Conservation (phyloP, 2,113 vertebrate genomes). For the Gallinago paraguaiae region DNA sequence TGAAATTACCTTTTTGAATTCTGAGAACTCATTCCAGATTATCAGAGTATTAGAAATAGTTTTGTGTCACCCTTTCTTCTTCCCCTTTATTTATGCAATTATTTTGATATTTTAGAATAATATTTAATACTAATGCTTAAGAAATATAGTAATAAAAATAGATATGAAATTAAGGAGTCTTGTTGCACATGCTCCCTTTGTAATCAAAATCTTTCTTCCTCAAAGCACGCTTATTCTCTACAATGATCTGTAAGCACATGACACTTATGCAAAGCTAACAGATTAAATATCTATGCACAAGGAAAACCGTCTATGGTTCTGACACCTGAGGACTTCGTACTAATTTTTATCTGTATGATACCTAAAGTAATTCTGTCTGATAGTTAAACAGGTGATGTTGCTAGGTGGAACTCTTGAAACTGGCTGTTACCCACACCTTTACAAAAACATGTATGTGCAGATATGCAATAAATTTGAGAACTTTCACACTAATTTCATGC, state of each 20-base stretch:
- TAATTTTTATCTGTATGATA: not conserved
- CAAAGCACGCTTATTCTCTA: not conserved
- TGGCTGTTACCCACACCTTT: too few relatives aligned
- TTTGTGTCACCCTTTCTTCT: not conserved
- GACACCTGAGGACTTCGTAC: not conserved
- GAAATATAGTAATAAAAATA: not conserved
- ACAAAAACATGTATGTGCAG: not conserved
- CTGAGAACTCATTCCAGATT: not conserved
- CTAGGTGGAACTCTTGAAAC: not conserved
- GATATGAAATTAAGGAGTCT: not conserved
- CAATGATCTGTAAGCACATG: not conserved
- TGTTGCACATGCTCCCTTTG: not conserved
- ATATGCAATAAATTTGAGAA: not conserved
- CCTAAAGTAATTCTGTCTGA: not conserved
- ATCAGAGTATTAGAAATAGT: not conserved
- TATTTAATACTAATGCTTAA: not conserved
- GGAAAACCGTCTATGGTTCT: not conserved
- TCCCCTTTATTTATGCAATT: not conserved
- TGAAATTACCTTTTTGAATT: not conserved
- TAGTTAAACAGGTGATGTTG: not conserved
- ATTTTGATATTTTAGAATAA: not conserved
- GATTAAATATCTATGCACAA: not conserved
- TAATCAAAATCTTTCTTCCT: not conserved
- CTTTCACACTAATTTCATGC: not conserved
- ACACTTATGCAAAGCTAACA: not conserved